phyloP scores from a whole-genome alignment of 2,797 vertebrate species.

The Tragopan temminckii region DNA sequence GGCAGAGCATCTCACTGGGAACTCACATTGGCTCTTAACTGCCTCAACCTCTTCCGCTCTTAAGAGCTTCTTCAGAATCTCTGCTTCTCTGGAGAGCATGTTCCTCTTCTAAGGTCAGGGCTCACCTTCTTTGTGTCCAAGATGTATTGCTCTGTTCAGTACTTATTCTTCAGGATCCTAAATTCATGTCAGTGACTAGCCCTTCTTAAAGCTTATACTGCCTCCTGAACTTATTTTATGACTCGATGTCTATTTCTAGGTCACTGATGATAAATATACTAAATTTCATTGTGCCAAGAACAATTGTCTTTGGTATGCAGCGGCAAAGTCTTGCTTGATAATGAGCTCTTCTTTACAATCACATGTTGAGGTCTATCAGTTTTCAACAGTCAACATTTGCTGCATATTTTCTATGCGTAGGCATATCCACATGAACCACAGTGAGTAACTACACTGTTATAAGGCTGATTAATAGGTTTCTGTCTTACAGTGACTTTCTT shows the following conservation, averaged over 20 bases:
- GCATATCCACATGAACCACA: conserved; percentile 1
- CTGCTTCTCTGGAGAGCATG: background rate
- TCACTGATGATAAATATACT: background rate
- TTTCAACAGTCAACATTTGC: background rate
- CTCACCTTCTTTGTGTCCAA: background rate
- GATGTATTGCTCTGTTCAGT: background rate
- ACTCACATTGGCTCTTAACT: background rate
- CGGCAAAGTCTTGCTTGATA: background rate
- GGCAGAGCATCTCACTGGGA: background rate
- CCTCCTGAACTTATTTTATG: background rate
- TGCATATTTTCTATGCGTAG: background rate
- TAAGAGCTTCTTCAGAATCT: background rate
- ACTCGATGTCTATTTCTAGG: background rate
- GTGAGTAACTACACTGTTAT: background rate
- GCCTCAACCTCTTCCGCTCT: background rate
- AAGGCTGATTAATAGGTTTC: conserved; percentile 22
- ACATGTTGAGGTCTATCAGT: background rate
- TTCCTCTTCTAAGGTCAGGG: background rate
- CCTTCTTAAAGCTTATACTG: background rate
- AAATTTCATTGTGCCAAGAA: background rate
- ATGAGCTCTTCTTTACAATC: background rate
- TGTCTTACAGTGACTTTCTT: background rate
- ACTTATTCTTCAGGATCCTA: background rate
- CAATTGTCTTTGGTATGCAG: background rate
- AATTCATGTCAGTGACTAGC: background rate